A percentile compares a stretch with the other conserved stretches of the same genome.
Evolutionary conservation across 1,140 invertebrate species (phyloP).

Genomic region (Papilio xuthus): DNA sequence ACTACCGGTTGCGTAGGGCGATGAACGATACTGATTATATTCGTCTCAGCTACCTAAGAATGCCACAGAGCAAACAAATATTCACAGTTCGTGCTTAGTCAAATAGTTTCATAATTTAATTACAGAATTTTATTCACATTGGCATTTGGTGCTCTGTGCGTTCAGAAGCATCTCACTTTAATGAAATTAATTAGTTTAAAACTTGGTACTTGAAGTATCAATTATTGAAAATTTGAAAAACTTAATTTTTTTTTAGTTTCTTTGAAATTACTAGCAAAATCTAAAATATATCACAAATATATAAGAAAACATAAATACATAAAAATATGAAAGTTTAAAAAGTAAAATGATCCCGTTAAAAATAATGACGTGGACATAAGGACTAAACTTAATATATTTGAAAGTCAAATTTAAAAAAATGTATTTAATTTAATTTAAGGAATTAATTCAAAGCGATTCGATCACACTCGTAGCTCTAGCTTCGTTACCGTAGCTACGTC

Average conservation of each 20-base stretch:
- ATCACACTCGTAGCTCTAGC: slow-evolving; percentile 59
- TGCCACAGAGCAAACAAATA: slow-evolving; percentile 44
- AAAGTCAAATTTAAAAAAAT: too few relatives aligned
- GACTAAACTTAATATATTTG: neutral
- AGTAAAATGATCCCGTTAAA: neutral
- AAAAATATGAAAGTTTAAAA: too few relatives aligned
- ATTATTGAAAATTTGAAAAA: neutral
- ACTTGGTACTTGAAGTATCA: neutral
- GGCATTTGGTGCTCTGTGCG: neutral
- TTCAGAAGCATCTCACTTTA: neutral
- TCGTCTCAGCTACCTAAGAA: slow-evolving; percentile 60
- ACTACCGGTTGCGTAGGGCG: slow-evolving; percentile 80
- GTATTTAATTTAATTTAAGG: neutral
- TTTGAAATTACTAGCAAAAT: neutral
- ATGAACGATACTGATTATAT: slow-evolving; percentile 79
- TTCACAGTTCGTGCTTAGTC: neutral
- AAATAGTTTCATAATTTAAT: too few relatives aligned
- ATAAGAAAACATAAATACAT: neutral
- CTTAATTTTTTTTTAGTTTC: neutral
- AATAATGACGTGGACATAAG: too few relatives aligned
- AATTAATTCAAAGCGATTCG: slow-evolving; percentile 41
- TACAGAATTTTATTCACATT: too few relatives aligned
- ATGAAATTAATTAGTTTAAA: neutral
- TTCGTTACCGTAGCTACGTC: slow-evolving; percentile 66
- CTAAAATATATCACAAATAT: too few relatives aligned